phyloP scores from a whole-genome alignment of 1,140 invertebrate species.

The Dendrolimus punctatus region DNA sequence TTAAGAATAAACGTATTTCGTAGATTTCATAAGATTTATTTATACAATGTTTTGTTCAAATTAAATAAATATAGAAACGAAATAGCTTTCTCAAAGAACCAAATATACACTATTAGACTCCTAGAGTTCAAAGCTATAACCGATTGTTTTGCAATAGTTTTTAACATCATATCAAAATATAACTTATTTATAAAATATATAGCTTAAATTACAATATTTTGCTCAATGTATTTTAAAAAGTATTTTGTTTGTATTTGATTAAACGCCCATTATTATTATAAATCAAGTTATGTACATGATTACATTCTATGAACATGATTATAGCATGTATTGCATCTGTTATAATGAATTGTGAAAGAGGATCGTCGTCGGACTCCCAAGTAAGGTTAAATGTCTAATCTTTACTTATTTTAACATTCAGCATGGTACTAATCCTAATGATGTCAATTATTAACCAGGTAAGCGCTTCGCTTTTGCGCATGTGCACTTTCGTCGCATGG shows the following conservation, averaged over 20 bases:
- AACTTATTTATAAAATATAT: conserved; percentile 38
- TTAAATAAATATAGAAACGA: neutral
- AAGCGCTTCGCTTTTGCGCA: conserved; percentile 56
- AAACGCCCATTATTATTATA: conserved; percentile 22
- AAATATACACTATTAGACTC: conserved; percentile 39
- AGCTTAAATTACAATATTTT: conserved; percentile 56
- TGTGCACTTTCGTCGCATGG: conserved; percentile 59
- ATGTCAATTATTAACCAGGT: conserved; percentile 31
- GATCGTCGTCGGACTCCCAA: conserved; percentile 68
- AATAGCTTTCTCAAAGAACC: conserved; percentile 14
- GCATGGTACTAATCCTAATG: conserved; percentile 44
- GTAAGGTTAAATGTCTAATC: conserved; percentile 54
- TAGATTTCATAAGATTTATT: no score
- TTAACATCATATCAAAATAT: conserved; percentile 49
- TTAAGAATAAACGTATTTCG: no score
- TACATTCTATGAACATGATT: conserved; percentile 16
- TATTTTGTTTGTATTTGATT: conserved; percentile 41
- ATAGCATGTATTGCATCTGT: conserved; percentile 44
- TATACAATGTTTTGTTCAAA: no score
- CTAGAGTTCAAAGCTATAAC: conserved; percentile 61
- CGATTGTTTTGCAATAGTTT: conserved; percentile 64
- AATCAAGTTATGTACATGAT: conserved; percentile 19
- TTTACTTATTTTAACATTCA: conserved; percentile 40
- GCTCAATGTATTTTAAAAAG: conserved; percentile 44
- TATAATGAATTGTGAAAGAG: conserved; percentile 47